Evolutionary conservation across 2,797 vertebrate species (phyloP).

Genomic region (Spinus pinus): DNA sequence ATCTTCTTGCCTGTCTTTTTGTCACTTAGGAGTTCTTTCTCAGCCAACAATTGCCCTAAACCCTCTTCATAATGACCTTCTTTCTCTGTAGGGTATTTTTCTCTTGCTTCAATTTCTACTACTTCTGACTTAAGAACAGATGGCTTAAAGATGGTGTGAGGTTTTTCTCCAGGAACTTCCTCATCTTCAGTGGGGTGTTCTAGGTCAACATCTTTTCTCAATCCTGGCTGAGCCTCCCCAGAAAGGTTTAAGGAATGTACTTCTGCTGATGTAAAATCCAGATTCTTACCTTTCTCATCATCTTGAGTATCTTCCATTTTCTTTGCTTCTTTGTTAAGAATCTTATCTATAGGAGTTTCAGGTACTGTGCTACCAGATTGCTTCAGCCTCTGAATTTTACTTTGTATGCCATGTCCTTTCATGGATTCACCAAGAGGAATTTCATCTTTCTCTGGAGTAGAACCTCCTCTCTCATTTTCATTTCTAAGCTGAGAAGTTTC

Average conservation of each 20-base stretch:
- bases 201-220: not conserved
- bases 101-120: not conserved
- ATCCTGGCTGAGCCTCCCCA: not conserved
- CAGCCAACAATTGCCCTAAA: not conserved
- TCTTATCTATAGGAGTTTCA: not conserved
- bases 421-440: not conserved
- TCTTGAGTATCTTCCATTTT: not conserved
- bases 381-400: not conserved
- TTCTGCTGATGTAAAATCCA: not conserved
- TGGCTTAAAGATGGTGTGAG: not conserved
- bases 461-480: not conserved
- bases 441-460: not conserved
- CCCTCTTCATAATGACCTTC: not conserved
- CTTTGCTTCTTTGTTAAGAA: not conserved
- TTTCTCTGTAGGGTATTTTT: not conserved
- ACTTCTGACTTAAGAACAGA: not conserved
- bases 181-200: not conserved
- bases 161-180: not conserved
- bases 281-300: not conserved
- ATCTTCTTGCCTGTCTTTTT: not conserved
- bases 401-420: not conserved
- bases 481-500: not conserved
- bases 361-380: not conserved
- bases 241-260: not conserved
- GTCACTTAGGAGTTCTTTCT: not conserved